Evolutionary conservation across 2,113 vertebrate species (phyloP).

Genomic region (Serinus canaria): DNA sequence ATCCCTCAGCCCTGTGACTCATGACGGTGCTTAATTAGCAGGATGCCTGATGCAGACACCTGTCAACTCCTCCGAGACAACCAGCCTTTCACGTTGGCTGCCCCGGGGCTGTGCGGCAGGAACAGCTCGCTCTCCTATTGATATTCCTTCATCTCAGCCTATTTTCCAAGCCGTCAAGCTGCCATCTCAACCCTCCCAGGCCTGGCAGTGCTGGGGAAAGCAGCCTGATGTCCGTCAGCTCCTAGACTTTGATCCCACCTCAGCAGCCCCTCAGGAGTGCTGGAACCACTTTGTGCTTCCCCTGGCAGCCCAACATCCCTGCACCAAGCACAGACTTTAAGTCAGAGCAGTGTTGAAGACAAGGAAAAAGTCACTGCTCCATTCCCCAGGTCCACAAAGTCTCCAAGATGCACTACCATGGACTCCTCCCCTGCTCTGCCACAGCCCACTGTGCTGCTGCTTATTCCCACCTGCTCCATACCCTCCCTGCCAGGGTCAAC

Average conservation of each 20-base stretch:
- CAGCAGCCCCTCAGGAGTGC: not conserved
- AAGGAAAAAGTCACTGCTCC: not conserved
- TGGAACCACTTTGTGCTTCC: not conserved
- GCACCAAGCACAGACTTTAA: not conserved
- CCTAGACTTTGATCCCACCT: not conserved
- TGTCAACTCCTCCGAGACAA: constrained; percentile 60
- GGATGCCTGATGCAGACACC: constrained; percentile 54
- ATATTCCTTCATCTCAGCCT: constrained; percentile 68
- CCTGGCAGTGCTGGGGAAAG: not conserved
- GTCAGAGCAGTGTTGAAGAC: not conserved
- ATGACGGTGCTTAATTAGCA: constrained; percentile 56
- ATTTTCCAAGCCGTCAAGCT: constrained; percentile 65
- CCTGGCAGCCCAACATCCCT: not conserved
- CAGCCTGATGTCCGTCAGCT: not conserved
- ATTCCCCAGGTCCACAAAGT: not conserved
- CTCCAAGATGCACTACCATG: accelerated
- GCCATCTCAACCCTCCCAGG: constrained; percentile 53
- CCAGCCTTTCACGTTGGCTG: constrained; percentile 56
- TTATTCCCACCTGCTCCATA: not conserved
- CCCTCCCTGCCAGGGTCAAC: not conserved
- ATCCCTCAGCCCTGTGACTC: not conserved
- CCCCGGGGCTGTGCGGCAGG: constrained; percentile 48
- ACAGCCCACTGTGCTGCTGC: accelerated
- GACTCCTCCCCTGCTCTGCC: too few species aligned
- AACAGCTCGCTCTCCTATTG: constrained; percentile 54